These are phyloP conservation scores for Apocrypta bakeri DNA, from an alignment of 1,140 invertebrate species.

Conservation along the genomic window DNA sequence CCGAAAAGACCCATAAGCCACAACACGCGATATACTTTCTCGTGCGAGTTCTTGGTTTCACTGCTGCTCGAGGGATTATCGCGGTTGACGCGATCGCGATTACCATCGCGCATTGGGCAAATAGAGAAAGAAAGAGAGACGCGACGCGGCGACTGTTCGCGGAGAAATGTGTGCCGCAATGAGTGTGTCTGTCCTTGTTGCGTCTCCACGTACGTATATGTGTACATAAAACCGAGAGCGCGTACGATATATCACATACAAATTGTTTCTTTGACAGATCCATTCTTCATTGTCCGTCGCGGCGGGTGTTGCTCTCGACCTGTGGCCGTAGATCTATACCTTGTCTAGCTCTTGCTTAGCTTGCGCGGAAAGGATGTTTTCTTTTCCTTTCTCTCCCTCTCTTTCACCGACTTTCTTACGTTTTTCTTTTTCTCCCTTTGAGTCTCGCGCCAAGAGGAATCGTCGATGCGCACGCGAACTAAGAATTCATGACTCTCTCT, in stretches of 20 bases:
- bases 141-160: neutral
- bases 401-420: no score
- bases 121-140: neutral
- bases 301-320: neutral
- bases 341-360: neutral
- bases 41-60: slow-evolving; percentile 21
- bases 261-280: slow-evolving; percentile 49
- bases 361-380: neutral
- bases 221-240: no score
- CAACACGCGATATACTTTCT: neutral
- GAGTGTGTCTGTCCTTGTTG: no score
- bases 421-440: no score
- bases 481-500: slow-evolving; percentile 6
- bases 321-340: neutral
- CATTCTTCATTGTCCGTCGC: slow-evolving; percentile 45
- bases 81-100: neutral
- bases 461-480: slow-evolving; percentile 31
- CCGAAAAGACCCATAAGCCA: neutral
- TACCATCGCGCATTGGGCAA: neutral
- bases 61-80: neutral
- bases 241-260: slow-evolving; percentile 45
- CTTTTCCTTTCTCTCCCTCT: slow-evolving; percentile 8
- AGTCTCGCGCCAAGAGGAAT: slow-evolving; percentile 22
- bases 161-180: neutral
- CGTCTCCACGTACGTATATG: neutral